Base-by-base conservation (phyloP, 2,888 invertebrate species). In the Idaea aversata region DNA sequence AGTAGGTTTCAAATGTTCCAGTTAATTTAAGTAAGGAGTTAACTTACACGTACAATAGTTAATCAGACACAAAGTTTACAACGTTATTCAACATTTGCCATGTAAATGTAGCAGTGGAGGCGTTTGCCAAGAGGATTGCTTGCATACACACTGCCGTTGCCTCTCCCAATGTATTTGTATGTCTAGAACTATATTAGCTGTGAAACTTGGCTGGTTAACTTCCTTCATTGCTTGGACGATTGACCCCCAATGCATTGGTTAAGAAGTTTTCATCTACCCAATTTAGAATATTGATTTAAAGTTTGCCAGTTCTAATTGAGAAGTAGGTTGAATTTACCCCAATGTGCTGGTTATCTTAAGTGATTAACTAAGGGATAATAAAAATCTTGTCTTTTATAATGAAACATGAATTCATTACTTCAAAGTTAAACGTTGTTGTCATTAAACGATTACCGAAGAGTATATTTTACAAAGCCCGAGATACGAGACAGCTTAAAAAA, bases 371-470 rank as follows among this genome's bases (percentile, higher is more conserved):
- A 36, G 36, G 36, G 13, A 47, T 47, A 47, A 47, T 13, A 47
- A 47, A 13, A 13, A 47, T 47, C 10, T 13, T 10, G 47, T 10
- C 13, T 13, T 47, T 4, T 36, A 3, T 10, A 47, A 13, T 47
- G 7, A 7, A 7, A 36, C 10, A 36, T 1, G 7, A 47, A 7
- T 47, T 47, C 10, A 47, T 47, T 47, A 47, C 47, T 47, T 47
- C 47, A 47, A 47, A 47, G 47, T 47, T 47, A 47, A 47, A 47
- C 47, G 13, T 47, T 13, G 13, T 47, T 13, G 71, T 68, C 69
- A 73, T 71, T 63, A 73, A 65, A 63, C 63, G 64, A 73, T 73
- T 73, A 71, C 71, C 70, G 71, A 61, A 67, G 68, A 68, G 73
- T 36, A 67, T 67, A 47, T 70, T 73, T 68, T 47, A 47, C 47